These are phyloP conservation scores for Lethrus apterus DNA, from an alignment of 1,140 invertebrate species.

Conservation along the genomic window DNA sequence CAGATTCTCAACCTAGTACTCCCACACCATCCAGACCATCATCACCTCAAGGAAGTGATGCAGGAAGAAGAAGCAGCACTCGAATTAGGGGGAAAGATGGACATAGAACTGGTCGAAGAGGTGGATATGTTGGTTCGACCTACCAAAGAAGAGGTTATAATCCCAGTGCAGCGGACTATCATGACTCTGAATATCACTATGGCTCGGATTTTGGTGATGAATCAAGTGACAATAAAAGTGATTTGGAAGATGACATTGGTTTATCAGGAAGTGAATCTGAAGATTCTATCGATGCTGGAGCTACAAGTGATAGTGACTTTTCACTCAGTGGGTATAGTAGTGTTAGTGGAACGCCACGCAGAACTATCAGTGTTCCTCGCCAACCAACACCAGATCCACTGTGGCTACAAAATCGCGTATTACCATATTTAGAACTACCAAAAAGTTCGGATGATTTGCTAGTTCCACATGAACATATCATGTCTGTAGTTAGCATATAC, in stretches of 20 bases:
- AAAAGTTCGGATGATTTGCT: conserved; percentile 85
- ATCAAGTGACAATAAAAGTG: conserved; percentile 69
- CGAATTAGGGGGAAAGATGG: conserved; percentile 51
- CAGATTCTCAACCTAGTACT: conserved; percentile 65
- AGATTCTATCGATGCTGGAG: conserved; percentile 58
- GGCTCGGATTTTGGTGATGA: conserved; percentile 84
- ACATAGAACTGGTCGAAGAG: conserved; percentile 48
- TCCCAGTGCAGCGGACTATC: conserved; percentile 60
- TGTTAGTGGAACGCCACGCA: conserved; percentile 54
- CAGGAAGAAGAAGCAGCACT: conserved; percentile 55
- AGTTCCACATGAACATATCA: conserved; percentile 67
- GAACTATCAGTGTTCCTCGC: conserved; percentile 45
- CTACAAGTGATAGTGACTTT: conserved; percentile 78
- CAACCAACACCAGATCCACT: conserved; percentile 79
- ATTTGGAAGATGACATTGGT: conserved; percentile 62
- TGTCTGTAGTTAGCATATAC: conserved; percentile 80
- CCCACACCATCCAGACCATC: conserved; percentile 67
- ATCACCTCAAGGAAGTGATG: conserved; percentile 65
- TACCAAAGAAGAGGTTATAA: conserved; percentile 65
- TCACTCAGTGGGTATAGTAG: conserved; percentile 72
- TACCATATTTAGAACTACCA: conserved; percentile 72
- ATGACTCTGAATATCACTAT: conserved; percentile 83
- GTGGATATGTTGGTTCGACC: conserved; percentile 50
- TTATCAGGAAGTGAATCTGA: conserved; percentile 58
- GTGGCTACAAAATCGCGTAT: conserved; percentile 74